phyloP scores from a whole-genome alignment of 2,797 vertebrate species.

The Gadopsis marmoratus region DNA sequence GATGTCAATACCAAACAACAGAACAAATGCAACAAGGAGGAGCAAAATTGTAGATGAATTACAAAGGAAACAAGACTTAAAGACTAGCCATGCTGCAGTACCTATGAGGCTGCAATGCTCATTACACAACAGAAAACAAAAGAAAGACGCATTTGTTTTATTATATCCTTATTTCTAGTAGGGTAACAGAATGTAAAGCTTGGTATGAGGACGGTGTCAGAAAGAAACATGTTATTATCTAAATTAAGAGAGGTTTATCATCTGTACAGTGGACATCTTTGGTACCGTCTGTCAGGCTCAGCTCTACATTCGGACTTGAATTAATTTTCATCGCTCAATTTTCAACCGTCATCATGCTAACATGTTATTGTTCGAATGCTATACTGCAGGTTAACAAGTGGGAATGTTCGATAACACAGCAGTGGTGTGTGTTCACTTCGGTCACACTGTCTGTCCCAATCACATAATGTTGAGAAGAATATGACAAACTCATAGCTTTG shows the following conservation, averaged over 20 bases:
- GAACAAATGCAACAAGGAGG: constrained; percentile 1
- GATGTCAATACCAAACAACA: constrained; percentile 37
- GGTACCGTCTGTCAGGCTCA: background rate
- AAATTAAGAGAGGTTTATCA: background rate
- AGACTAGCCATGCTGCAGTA: background rate
- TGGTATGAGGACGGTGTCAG: fast-evolving
- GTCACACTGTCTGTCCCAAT: background rate
- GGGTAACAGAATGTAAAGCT: background rate
- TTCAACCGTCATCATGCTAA: background rate
- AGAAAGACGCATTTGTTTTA: background rate
- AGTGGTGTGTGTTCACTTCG: background rate
- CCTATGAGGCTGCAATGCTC: constrained; percentile 7
- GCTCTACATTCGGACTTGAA: constrained; percentile 2
- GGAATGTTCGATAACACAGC: background rate
- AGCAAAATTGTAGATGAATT: background rate
- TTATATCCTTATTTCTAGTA: background rate
- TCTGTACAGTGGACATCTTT: background rate
- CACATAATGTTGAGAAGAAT: background rate
- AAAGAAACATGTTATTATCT: background rate
- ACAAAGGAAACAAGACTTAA: background rate
- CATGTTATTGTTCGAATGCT: background rate
- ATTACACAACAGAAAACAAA: background rate
- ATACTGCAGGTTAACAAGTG: background rate
- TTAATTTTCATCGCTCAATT: background rate
- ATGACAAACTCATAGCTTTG: background rate